phyloP scores from a whole-genome alignment of 2,888 invertebrate genomes.

The Tricholauxania praeusta region DNA sequence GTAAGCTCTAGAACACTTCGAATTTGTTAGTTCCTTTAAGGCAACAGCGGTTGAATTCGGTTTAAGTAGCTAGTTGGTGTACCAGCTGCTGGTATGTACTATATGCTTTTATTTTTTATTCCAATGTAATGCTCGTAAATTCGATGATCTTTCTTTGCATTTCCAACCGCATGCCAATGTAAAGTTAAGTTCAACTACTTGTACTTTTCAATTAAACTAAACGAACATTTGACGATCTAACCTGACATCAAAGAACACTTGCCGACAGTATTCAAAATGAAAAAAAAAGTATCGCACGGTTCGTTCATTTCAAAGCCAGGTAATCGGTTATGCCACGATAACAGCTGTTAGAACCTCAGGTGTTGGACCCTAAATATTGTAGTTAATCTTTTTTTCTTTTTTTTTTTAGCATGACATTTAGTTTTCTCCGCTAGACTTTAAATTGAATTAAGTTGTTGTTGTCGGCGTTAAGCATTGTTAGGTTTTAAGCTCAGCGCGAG shows the following conservation, averaged over 20 bases:
- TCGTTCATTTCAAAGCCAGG: no score
- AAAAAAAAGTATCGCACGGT: not conserved
- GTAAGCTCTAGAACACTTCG: no score
- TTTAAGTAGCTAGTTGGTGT: no score
- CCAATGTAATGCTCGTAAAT: not conserved
- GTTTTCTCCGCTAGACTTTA: conserved; percentile 2
- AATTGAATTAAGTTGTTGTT: conserved; percentile 25
- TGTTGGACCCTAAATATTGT: conserved; percentile 14
- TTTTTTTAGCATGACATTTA: conserved; percentile 21
- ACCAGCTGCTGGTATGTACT: no score
- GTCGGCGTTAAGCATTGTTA: not conserved
- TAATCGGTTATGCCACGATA: not conserved
- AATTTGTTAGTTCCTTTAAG: no score
- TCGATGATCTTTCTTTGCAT: not conserved
- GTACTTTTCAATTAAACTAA: conserved; percentile 22
- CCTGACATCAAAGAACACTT: not conserved
- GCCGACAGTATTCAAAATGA: not conserved
- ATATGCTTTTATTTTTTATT: no score
- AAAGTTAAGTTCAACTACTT: not conserved
- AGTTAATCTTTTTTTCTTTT: not conserved
- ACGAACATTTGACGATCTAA: conserved; percentile 7
- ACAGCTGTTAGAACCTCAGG: not conserved
- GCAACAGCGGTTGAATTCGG: no score
- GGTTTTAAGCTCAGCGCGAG: no score
- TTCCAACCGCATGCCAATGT: no score